Percentiles rank a stretch among this genome's conserved stretches.
Conservation (phyloP, 2,888 invertebrate genomes). For the Anagyrus pseudococci region DNA sequence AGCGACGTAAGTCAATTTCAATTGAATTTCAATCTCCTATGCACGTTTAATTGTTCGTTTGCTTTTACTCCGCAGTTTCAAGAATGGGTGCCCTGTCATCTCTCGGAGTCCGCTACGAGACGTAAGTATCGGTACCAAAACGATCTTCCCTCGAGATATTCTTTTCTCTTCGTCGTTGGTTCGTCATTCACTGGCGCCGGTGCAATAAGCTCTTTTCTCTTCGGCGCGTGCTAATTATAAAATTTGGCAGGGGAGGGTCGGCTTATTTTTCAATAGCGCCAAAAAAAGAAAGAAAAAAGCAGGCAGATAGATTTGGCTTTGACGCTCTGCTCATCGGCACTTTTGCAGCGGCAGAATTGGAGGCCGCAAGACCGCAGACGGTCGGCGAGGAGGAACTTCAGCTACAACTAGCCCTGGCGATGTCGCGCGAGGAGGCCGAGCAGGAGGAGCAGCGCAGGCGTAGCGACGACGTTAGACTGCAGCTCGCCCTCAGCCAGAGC, state of each 20-base stretch:
- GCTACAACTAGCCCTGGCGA: slow-evolving; percentile 95
- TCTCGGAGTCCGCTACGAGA: slow-evolving; percentile 54
- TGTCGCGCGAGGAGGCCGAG: slow-evolving; percentile 98
- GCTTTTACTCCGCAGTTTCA: slow-evolving; percentile 49
- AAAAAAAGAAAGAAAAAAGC: too few species aligned
- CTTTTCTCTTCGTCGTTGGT: too few species aligned
- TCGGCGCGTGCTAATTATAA: neutral
- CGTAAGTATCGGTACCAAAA: too few species aligned
- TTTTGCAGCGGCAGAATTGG: slow-evolving; percentile 73
- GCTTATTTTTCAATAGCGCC: neutral
- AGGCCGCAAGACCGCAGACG: slow-evolving; percentile 94
- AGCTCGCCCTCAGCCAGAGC: slow-evolving; percentile 93
- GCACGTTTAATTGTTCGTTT: neutral
- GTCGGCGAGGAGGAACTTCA: slow-evolving; percentile 98
- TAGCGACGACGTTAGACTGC: slow-evolving; percentile 94
- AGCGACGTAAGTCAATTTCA: slow-evolving; percentile 52
- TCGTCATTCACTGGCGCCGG: too few species aligned
- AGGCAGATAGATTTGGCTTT: too few species aligned
- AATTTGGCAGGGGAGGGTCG: neutral
- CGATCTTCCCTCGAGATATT: too few species aligned
- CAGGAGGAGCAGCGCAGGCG: slow-evolving; percentile 92
- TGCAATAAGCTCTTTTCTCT: too few species aligned
- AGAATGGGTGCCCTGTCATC: slow-evolving; percentile 58
- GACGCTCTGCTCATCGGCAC: slow-evolving; percentile 50
- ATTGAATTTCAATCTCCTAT: too few species aligned